Base-by-base conservation (phyloP, 2,797 vertebrate species). In the Coreius guichenoti region DNA sequence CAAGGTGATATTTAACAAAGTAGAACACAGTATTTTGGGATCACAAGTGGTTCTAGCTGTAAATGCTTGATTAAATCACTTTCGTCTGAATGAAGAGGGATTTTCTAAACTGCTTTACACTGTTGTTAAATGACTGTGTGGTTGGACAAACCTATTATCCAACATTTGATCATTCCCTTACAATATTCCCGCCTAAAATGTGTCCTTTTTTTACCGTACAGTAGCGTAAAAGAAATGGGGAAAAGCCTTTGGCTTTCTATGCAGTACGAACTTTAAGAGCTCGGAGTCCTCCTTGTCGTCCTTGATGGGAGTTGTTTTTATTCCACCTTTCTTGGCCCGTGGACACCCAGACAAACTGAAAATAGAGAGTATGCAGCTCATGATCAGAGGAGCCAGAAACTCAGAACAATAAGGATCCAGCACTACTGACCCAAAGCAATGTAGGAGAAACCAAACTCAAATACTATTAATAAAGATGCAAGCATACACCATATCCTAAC, bases 301-400 rank as follows among this genome's bases (percentile, higher is more conserved):
- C 95, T 99, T 99, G 88, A 96, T 96, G 73, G 98, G 98, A 86
- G 97, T 96, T 90, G 95, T 95, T 97, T 99, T 99, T 95, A 98
- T 96, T 95, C 98, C 98, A 89, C 97, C 97, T 96, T 99, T 99
- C 97, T 99, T 99, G 96, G 98, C 98, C 96, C 98, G 98, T 91
- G 98, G 98, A 94, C 98, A 99, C 94, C 98, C 98, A 94, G 98
- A 99, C 96, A 99, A 96, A 96, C 98, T 99, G 95, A 95, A 95
- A 96, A 95, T 93, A 96, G 93, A 96, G 94, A 96, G 94, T 95
- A 95, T 92, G 95, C 93, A 95, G 94, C 94, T 95, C 91, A 92
- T 94, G 94, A 96, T 94, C 93, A 93, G 94, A 93, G 94, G 93
- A 92, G 94, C 92, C 91, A 92, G 92, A 92, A 91, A 91, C 86